Percentiles rank a stretch among this genome's conserved stretches.
phyloP scores from a whole-genome alignment of 2,888 invertebrate genomes.

The Lordiphosa fenestrarum region DNA sequence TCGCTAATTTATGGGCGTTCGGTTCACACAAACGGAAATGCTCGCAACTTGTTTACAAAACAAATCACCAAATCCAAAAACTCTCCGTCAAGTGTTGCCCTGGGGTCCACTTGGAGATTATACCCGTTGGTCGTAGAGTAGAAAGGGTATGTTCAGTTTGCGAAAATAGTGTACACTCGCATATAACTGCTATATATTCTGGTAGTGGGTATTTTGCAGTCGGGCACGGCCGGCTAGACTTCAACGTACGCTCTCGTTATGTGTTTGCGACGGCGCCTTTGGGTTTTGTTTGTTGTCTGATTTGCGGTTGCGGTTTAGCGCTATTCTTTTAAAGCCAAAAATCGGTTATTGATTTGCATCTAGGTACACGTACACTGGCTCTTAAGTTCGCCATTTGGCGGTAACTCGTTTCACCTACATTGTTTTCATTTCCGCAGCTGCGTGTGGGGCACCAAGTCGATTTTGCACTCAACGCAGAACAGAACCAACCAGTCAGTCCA shows the following conservation, averaged over 20 bases:
- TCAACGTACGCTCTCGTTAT: no score
- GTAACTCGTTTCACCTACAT: constrained; percentile 70
- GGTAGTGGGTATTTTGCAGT: no score
- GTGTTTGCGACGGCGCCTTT: constrained; percentile 56
- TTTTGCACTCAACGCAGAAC: constrained; percentile 23
- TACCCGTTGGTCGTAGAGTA: constrained; percentile 5
- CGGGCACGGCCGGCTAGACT: no score
- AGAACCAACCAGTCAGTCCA: constrained; percentile 23
- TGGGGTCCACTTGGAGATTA: constrained; percentile 6
- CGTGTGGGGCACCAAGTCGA: constrained; percentile 52
- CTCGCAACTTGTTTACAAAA: constrained; percentile 55
- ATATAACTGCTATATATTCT: no score
- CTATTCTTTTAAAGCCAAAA: constrained; percentile 60
- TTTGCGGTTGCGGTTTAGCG: constrained; percentile 59
- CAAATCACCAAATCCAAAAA: constrained; percentile 10
- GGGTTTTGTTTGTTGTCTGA: constrained; percentile 53
- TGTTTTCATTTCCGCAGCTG: constrained; percentile 66
- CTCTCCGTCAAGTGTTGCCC: constrained; percentile 28
- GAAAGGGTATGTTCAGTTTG: constrained; percentile 26
- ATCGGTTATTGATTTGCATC: constrained; percentile 67
- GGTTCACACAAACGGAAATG: constrained; percentile 49
- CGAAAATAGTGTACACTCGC: no score
- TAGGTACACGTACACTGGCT: constrained; percentile 38
- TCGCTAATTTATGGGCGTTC: constrained; percentile 46
- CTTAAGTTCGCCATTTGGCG: constrained; percentile 53